Evolutionary conservation across 2,888 invertebrate species (phyloP).

Genomic region (Temnothorax unifasciatus): DNA sequence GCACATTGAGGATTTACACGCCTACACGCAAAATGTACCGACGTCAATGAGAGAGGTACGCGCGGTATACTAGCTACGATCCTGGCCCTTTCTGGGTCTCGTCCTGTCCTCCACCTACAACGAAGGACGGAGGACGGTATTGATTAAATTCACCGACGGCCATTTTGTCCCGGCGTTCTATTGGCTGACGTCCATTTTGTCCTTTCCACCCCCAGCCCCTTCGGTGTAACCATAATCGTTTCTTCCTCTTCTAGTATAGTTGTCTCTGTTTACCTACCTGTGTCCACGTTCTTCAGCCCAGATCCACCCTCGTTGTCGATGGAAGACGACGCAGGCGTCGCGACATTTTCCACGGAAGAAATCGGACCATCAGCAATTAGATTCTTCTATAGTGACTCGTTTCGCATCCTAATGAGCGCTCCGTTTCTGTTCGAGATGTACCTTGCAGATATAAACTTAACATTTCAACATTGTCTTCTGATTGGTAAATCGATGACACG

Average conservation of each 20-base stretch:
- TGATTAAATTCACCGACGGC: slow-evolving; percentile 86
- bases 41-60: slow-evolving; percentile 83
- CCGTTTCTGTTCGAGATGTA: slow-evolving; percentile 26
- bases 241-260: slow-evolving; percentile 62
- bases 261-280: slow-evolving; percentile 62
- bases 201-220: slow-evolving; percentile 75
- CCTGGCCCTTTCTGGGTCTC: slow-evolving; percentile 82
- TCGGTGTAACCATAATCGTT: slow-evolving; percentile 52
- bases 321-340: slow-evolving; percentile 77
- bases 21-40: slow-evolving; percentile 62
- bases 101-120: slow-evolving; percentile 76
- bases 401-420: slow-evolving; percentile 22
- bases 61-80: slow-evolving; percentile 82
- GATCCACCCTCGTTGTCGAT: slow-evolving; percentile 66
- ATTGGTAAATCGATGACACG: background rate
- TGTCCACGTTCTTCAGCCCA: slow-evolving; percentile 65
- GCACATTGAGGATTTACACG: slow-evolving; percentile 31
- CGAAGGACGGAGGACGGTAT: slow-evolving; percentile 83
- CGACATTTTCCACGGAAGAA: slow-evolving; percentile 78
- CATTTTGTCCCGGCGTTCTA: slow-evolving; percentile 83
- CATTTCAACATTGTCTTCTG: background rate
- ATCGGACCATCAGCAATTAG: slow-evolving; percentile 67
- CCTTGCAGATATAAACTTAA: background rate
- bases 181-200: slow-evolving; percentile 86
- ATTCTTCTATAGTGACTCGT: slow-evolving; percentile 51